These are phyloP conservation scores for Phalangium opilio DNA, from an alignment of 2,888 invertebrate genomes.

Conservation along the genomic window DNA sequence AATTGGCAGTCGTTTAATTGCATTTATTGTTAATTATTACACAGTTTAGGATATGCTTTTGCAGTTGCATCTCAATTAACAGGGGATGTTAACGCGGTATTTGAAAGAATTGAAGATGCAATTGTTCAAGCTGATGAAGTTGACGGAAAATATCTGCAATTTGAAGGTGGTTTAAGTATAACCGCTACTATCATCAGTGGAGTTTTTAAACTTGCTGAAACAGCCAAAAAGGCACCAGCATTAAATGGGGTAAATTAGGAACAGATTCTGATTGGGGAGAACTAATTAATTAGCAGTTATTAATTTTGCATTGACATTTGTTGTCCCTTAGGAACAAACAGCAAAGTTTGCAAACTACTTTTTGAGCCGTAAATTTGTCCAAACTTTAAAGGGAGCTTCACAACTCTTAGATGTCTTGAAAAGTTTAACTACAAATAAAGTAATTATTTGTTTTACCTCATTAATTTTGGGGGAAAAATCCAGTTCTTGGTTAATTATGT, in stretches of 20 bases:
- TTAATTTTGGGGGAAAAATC: no score
- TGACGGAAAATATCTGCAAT: constrained; percentile 58
- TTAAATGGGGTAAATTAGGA: constrained; percentile 37
- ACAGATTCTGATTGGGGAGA: neutral
- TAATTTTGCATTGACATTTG: neutral
- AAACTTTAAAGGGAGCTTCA: constrained; percentile 64
- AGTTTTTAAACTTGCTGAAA: constrained; percentile 44
- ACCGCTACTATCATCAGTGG: constrained; percentile 45
- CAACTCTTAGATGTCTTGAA: constrained; percentile 61
- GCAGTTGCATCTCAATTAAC: constrained; percentile 60
- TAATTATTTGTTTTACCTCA: constrained; percentile 31
- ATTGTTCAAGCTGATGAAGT: constrained; percentile 90
- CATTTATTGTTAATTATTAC: constrained; percentile 16
- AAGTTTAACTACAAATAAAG: constrained; percentile 52
- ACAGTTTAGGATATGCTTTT: constrained; percentile 67
- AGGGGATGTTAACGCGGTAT: constrained; percentile 33
- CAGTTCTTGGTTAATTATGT: no score
- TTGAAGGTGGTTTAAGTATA: constrained; percentile 59
- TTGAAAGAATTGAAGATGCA: constrained; percentile 74
- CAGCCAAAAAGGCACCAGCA: constrained; percentile 49
- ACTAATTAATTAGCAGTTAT: neutral
- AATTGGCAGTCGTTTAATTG: no score
- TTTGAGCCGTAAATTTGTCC: constrained; percentile 73
- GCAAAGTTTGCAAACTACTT: constrained; percentile 82
- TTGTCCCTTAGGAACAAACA: constrained; percentile 46